A percentile compares a stretch with the other conserved stretches of the same genome.
Evolutionary conservation across 2,888 invertebrate genomes (phyloP).

Genomic region (Pycnomerus fuliginosus): DNA sequence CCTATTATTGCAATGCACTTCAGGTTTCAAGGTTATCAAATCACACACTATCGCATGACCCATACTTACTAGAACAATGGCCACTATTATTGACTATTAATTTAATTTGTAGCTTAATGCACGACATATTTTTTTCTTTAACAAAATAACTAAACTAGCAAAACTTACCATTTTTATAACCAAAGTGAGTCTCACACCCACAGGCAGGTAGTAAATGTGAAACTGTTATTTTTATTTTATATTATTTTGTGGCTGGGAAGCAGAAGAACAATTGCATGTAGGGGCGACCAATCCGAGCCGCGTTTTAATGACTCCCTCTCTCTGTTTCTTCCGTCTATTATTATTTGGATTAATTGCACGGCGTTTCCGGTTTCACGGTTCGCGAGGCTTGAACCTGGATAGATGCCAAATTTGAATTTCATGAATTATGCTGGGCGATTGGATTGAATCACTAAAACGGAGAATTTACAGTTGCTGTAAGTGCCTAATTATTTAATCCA

Average conservation of each 20-base stretch:
- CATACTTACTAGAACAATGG: not conserved
- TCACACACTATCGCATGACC: not conserved
- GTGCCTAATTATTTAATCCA: too few species aligned
- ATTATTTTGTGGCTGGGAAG: slow-evolving; percentile 33
- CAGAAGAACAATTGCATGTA: slow-evolving; percentile 34
- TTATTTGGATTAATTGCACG: slow-evolving; percentile 45
- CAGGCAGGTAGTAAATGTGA: slow-evolving; percentile 22
- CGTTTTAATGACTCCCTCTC: slow-evolving; percentile 27
- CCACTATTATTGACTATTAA: not conserved
- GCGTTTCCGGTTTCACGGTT: slow-evolving; percentile 43
- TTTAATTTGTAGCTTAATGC: not conserved
- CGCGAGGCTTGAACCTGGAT: too few species aligned
- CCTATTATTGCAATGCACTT: not conserved
- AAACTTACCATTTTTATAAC: slow-evolving; percentile 12
- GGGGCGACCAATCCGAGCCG: slow-evolving; percentile 30
- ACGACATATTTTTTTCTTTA: too few species aligned
- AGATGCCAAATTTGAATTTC: too few species aligned
- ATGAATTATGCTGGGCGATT: too few species aligned
- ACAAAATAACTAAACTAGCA: not conserved
- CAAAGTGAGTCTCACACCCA: slow-evolving; percentile 19
- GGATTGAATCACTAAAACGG: too few species aligned
- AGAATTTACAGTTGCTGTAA: too few species aligned
- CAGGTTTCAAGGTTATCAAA: not conserved
- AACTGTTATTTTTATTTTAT: slow-evolving; percentile 34
- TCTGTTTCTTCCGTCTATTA: slow-evolving; percentile 43